Evolutionary conservation across 1,140 invertebrate species (phyloP).

Genomic region (Drosophila truncata): DNA sequence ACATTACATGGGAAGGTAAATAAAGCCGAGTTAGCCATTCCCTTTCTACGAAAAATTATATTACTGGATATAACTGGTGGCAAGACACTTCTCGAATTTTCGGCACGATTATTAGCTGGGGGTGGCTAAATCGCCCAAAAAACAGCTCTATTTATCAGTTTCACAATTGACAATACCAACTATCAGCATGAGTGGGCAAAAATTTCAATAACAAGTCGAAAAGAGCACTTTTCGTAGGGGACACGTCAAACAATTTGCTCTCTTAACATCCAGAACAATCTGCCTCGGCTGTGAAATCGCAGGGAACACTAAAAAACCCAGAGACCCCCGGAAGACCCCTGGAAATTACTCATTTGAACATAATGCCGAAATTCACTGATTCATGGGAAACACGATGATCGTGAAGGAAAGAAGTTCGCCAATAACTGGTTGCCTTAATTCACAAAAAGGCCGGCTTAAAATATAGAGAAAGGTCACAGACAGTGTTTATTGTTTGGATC

Average conservation of each 20-base stretch:
- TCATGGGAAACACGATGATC: slow-evolving; percentile 38
- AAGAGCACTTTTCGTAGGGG: slow-evolving; percentile 16
- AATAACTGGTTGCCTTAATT: slow-evolving; percentile 45
- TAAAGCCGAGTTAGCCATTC: not conserved
- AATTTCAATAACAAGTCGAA: slow-evolving; percentile 28
- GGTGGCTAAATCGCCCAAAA: slow-evolving; percentile 10
- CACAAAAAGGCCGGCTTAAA: slow-evolving; percentile 42
- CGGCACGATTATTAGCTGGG: not conserved
- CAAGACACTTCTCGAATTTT: slow-evolving; percentile 27
- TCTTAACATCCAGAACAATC: slow-evolving; percentile 43
- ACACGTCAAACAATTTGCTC: slow-evolving; percentile 47
- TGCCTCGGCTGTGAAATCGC: slow-evolving; percentile 24
- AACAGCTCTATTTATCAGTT: slow-evolving; percentile 40
- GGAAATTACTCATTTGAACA: slow-evolving; percentile 37
- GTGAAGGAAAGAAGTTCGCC: slow-evolving; percentile 22
- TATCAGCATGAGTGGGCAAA: slow-evolving; percentile 47
- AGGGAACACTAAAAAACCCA: slow-evolving; percentile 18
- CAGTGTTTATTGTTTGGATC: slow-evolving; percentile 28
- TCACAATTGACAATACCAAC: slow-evolving; percentile 39
- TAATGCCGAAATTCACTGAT: slow-evolving; percentile 39
- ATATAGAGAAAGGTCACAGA: slow-evolving; percentile 46
- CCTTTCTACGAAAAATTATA: not conserved
- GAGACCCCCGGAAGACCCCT: not conserved
- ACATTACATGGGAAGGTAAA: not conserved
- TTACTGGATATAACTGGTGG: not conserved